Base-by-base conservation (phyloP, 2,113 vertebrate genomes). In the Gasterosteus nipponicus region DNA sequence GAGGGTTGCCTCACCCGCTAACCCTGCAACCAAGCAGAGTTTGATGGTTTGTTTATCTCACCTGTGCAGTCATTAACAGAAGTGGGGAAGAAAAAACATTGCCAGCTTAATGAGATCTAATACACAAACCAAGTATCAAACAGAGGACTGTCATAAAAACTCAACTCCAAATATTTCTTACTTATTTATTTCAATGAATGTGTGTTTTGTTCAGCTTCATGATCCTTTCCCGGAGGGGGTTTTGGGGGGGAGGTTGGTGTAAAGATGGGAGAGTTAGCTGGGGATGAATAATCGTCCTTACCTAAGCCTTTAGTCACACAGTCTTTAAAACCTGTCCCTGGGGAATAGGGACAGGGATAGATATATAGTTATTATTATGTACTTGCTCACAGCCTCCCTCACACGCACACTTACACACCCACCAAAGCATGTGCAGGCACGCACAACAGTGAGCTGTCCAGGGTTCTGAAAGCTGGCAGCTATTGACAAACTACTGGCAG, bases 291-390 rank as follows among this genome's bases (percentile, higher is more conserved):
- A 89, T 91, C 82, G 85, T 63, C 87, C 74, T 86, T 71, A 82
- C 86, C 82, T 89, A 85, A 89, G 86, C 79, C 83, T 89, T 89
- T 89, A 87, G 83, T 91, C 85, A 83, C 81, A 74, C 83, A 69
- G 71, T 86, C 76, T 86, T 89, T 91, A 87, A 89, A 91, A 90
- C 72, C 68, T 81, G 35, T 85, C 90, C 82, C 87, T 69, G 42
- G 68, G 89, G 87, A 73, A 72, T 69, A 51, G 69, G 63, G 78
- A 76, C 78, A 82, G 77, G 62, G 69, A 82, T 78, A 88, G 88
- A 93, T 91, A 84, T 77, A 85, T 86, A 87, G 70, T 88, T 91
- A 86, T 88, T 91, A 89, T 87, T 87, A 86, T 89, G 82, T 84
- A 84, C 86, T 88, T 83, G 70, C 85, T 68, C 72, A 22, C 68